Evolutionary conservation across 1,140 invertebrate genomes (phyloP).

Genomic region (Drosophila bocqueti): DNA sequence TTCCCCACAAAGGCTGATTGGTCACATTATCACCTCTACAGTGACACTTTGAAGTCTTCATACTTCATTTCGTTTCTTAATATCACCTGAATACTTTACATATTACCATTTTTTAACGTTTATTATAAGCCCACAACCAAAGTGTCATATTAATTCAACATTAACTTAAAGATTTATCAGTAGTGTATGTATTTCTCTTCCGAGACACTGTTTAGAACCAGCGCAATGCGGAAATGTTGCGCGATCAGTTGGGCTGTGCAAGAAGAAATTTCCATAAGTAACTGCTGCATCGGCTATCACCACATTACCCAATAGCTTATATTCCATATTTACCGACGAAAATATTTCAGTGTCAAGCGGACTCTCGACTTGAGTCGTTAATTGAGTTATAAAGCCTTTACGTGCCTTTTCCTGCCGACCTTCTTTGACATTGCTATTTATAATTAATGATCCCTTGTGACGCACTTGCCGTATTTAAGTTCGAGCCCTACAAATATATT

Average conservation of each 20-base stretch:
- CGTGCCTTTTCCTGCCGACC: too few relatives aligned
- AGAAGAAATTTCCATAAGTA: background rate
- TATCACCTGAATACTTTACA: background rate
- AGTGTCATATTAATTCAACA: background rate
- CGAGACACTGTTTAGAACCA: background rate
- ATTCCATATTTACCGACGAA: background rate
- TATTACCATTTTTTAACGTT: background rate
- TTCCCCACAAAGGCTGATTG: background rate
- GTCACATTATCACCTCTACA: background rate
- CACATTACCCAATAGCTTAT: background rate
- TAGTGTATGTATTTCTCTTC: background rate
- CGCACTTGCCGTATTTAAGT: background rate
- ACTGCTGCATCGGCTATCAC: background rate
- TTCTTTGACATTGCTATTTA: background rate
- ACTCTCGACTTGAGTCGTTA: background rate
- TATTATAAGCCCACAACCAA: background rate
- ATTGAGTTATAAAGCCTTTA: background rate
- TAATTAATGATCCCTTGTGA: background rate
- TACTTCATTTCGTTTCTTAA: background rate
- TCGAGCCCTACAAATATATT: background rate
- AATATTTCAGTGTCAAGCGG: background rate
- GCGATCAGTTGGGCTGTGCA: background rate
- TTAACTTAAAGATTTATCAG: background rate
- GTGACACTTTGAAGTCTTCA: background rate
- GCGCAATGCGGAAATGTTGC: background rate